These are phyloP conservation scores for Thomomys bottae DNA, from an alignment of 2,113 vertebrate genomes.

Conservation along the genomic window DNA sequence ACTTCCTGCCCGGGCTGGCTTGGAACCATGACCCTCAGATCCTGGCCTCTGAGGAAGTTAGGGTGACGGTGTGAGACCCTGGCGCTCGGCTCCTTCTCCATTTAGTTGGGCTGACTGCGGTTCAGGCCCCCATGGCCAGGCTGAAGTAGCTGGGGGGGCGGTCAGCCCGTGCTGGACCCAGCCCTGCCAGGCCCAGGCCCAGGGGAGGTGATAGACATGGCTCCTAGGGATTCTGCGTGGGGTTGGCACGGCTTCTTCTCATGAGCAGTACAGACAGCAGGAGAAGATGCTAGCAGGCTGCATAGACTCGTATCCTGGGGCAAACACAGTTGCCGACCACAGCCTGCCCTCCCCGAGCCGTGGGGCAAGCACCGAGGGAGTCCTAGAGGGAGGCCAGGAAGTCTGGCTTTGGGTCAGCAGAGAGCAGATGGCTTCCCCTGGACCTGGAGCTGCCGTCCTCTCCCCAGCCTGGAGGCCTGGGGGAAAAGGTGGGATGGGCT, in stretches of 20 bases:
- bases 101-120: too few relatives aligned
- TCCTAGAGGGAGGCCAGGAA: not conserved
- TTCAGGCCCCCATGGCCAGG: rapidly evolving
- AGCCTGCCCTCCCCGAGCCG: not conserved
- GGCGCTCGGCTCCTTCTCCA: too few relatives aligned
- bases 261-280: rapidly evolving
- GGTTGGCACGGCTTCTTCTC: not conserved
- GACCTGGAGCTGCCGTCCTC: not conserved
- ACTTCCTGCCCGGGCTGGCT: too few relatives aligned
- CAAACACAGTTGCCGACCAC: not conserved
- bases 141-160: not conserved
- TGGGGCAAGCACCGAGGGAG: rapidly evolving
- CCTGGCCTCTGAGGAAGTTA: too few relatives aligned
- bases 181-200: too few relatives aligned
- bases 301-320: not conserved
- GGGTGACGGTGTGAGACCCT: too few relatives aligned
- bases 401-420: too few relatives aligned
- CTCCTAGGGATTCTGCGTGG: not conserved
- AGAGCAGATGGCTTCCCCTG: not conserved
- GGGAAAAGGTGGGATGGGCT: not conserved
- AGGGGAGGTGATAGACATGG: too few relatives aligned
- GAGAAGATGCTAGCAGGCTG: not conserved
- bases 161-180: not conserved
- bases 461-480: not conserved
- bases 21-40: too few relatives aligned